Conservation (phyloP, 2,113 vertebrate genomes). For the Callipepla californica region DNA sequence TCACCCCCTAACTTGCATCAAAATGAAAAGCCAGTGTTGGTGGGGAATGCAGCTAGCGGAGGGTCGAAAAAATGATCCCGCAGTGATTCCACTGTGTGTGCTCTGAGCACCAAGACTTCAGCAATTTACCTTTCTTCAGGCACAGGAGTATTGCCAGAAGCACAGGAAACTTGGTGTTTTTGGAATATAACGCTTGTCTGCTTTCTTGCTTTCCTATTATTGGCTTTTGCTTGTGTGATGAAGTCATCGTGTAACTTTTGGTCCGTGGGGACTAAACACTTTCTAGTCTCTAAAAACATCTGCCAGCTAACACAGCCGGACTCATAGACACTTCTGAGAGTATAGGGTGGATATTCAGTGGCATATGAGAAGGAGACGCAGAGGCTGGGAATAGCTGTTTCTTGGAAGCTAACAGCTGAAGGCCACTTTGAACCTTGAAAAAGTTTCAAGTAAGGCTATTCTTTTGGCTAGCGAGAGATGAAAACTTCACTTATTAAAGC, state of each 20-base stretch:
- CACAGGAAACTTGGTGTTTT: conserved; percentile 62
- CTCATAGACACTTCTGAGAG: conserved; percentile 53
- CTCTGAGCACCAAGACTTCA: conserved; percentile 27
- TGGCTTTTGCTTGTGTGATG: conserved; percentile 59
- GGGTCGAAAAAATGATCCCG: background rate
- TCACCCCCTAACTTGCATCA: background rate
- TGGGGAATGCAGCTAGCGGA: background rate
- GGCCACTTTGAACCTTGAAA: conserved; percentile 58
- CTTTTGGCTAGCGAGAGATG: conserved; percentile 65
- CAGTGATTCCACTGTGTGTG: background rate
- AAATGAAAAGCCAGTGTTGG: background rate
- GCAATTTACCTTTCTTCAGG: conserved; percentile 53
- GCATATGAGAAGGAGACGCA: conserved; percentile 44
- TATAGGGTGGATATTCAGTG: conserved; percentile 43
- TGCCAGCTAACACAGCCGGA: conserved; percentile 40
- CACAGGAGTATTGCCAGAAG: conserved; percentile 57
- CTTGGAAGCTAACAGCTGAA: conserved; percentile 59
- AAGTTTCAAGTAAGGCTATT: conserved; percentile 53
- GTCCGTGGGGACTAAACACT: conserved; percentile 49
- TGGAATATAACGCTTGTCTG: conserved; percentile 56
- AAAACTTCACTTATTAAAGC: conserved; percentile 67
- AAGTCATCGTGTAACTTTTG: conserved; percentile 60
- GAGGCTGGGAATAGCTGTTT: conserved; percentile 49
- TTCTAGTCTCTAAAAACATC: conserved; percentile 66
- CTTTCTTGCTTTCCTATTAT: conserved; percentile 50